These are phyloP conservation scores for Ataeniobius toweri DNA, from an alignment of 2,797 vertebrate genomes.

Conservation along the genomic window DNA sequence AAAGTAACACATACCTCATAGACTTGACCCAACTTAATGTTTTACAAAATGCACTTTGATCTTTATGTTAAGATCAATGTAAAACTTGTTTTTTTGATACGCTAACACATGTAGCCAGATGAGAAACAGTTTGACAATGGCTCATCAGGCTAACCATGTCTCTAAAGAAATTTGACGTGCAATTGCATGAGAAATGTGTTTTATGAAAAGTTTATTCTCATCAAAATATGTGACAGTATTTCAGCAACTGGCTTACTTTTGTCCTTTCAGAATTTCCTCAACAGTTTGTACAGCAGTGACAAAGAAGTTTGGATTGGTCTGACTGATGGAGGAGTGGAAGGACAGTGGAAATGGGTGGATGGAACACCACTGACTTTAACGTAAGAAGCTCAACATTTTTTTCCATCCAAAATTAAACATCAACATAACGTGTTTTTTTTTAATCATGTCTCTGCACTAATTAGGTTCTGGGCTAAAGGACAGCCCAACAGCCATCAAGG, in stretches of 20 bases:
- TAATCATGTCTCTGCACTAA: background rate
- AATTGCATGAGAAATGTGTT: background rate
- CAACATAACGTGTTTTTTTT: background rate
- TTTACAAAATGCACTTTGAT: background rate
- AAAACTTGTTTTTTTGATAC: background rate
- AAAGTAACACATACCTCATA: background rate
- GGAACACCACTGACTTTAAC: conserved; percentile 28
- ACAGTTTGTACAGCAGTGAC: conserved; percentile 40
- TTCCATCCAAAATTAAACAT: background rate
- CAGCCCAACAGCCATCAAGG: conserved; percentile 68
- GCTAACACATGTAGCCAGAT: too few relatives aligned
- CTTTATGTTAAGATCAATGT: background rate
- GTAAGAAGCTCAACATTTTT: conserved; percentile 40
- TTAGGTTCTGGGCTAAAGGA: conserved; percentile 61
- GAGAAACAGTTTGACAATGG: background rate
- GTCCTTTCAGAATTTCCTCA: conserved; percentile 52
- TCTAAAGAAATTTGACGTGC: background rate
- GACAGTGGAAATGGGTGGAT: conserved; percentile 68
- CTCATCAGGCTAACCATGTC: background rate
- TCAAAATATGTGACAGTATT: background rate
- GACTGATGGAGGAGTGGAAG: conserved; percentile 57
- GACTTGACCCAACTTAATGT: background rate
- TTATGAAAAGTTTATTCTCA: background rate
- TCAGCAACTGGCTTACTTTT: background rate
- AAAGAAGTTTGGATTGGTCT: conserved; percentile 70